A percentile compares a stretch with the other conserved stretches of the same genome.
Evolutionary conservation across 2,113 vertebrate species (phyloP).

Genomic region (Mustelus asterias): DNA sequence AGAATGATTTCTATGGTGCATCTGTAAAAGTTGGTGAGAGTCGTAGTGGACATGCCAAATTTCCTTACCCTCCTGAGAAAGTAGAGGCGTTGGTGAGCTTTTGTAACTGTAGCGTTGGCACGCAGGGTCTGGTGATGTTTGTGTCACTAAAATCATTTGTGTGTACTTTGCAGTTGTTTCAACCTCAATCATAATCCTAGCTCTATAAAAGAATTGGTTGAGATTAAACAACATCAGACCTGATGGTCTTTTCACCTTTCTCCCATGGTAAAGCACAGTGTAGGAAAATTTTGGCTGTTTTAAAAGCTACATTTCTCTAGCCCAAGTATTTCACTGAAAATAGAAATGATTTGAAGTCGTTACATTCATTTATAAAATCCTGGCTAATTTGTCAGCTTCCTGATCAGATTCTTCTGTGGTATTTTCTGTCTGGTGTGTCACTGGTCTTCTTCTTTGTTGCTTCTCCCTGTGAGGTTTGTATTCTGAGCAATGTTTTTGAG

Average conservation of each 20-base stretch:
- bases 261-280: neutral
- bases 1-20: too few species aligned
- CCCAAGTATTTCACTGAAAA: too few species aligned
- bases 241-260: neutral
- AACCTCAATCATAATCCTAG: too few species aligned
- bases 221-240: neutral
- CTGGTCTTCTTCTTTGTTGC: neutral
- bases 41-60: too few species aligned
- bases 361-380: neutral
- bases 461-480: neutral
- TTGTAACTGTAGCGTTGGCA: too few species aligned
- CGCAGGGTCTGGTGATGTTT: too few species aligned
- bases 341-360: neutral
- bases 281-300: neutral
- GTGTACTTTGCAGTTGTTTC: too few species aligned
- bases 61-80: too few species aligned
- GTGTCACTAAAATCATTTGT: too few species aligned
- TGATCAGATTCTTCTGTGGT: neutral
- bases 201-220: too few species aligned
- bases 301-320: neutral
- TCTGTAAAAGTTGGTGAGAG: too few species aligned
- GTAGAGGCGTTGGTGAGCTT: too few species aligned
- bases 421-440: neutral
- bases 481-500: neutral
- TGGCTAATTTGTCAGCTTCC: neutral